Conservation (phyloP, 2,888 invertebrate genomes). For the Nephrotoma appendiculata region DNA sequence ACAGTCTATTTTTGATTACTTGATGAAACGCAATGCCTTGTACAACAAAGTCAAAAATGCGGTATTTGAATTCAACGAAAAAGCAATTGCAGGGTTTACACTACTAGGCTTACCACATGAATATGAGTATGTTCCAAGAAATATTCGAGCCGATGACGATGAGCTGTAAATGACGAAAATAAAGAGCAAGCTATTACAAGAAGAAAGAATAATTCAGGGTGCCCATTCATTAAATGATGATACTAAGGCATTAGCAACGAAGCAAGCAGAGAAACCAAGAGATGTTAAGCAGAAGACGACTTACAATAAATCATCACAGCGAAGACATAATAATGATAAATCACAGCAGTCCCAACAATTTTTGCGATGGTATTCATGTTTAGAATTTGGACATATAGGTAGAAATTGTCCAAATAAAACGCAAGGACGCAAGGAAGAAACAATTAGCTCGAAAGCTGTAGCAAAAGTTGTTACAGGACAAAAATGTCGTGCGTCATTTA, state of each 20-base stretch:
- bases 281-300: background rate
- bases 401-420: too few species aligned
- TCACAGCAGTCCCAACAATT: too few species aligned
- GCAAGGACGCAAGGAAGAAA: too few species aligned
- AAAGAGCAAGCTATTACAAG: background rate
- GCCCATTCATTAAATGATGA: background rate
- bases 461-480: too few species aligned
- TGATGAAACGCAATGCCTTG: background rate
- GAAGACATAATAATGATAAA: too few species aligned
- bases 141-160: background rate
- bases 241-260: background rate
- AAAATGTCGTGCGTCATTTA: too few species aligned
- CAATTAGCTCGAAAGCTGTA: too few species aligned
- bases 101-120: background rate
- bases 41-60: too few species aligned
- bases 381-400: too few species aligned
- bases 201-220: background rate
- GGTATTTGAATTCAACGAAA: too few species aligned
- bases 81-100: background rate
- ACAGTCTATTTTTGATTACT: background rate
- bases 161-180: background rate
- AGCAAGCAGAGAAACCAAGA: background rate
- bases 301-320: background rate
- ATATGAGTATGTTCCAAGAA: background rate
- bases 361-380: too few species aligned